phyloP scores from a whole-genome alignment of 2,113 vertebrate species.

The Syngnathoides biaculeatus region DNA sequence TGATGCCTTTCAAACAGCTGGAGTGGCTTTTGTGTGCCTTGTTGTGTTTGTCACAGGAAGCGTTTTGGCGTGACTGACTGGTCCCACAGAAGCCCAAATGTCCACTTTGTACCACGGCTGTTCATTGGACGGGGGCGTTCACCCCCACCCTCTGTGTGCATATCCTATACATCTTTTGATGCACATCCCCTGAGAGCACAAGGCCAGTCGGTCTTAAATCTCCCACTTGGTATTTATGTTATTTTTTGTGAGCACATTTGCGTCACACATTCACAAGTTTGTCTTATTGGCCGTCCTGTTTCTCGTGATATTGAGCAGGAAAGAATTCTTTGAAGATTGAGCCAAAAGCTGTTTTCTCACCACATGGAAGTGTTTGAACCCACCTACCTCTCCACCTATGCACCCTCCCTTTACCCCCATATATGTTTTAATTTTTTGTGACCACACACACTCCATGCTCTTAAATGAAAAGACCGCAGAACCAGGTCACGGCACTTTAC shows the following conservation, averaged over 20 bases:
- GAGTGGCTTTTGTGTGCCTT: conserved; percentile 56
- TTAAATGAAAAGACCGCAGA: conserved; percentile 39
- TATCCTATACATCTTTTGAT: conserved; percentile 49
- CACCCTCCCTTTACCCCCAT: conserved; percentile 48
- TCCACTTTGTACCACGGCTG: conserved; percentile 23
- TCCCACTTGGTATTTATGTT: conserved; percentile 60
- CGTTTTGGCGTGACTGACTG: conserved; percentile 20
- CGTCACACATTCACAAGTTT: conserved; percentile 51
- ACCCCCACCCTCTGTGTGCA: conserved; percentile 45
- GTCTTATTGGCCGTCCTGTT: conserved; percentile 34
- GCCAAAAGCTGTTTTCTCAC: conserved; percentile 25
- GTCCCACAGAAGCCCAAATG: conserved; percentile 29
- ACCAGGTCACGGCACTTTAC: conserved; percentile 67
- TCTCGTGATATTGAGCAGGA: conserved; percentile 26
- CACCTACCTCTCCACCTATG: conserved; percentile 71
- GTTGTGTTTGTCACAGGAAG: conserved; percentile 37
- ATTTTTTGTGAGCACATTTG: conserved; percentile 59
- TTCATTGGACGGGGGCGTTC: conserved; percentile 31
- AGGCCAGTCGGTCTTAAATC: conserved; percentile 52
- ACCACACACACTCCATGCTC: conserved; percentile 49
- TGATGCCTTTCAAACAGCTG: conserved; percentile 51
- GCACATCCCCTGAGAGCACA: conserved; percentile 53
- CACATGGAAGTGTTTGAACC: conserved; percentile 63
- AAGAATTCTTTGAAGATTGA: conserved; percentile 32
- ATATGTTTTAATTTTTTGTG: conserved; percentile 40